A percentile compares a stretch with the other conserved stretches of the same genome.
Conservation (phyloP, 2,888 invertebrate genomes). For the Dione vanillae region DNA sequence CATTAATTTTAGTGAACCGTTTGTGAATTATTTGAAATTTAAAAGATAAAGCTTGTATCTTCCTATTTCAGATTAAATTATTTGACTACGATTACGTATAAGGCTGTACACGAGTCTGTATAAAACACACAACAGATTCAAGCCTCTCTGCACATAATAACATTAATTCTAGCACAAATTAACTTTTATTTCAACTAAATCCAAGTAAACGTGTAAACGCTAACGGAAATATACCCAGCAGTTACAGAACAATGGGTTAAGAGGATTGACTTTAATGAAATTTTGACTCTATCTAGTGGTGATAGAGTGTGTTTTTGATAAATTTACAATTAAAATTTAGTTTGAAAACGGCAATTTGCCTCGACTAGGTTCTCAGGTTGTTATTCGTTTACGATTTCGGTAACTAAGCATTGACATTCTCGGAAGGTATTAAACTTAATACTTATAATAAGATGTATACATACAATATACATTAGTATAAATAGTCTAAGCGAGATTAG, state of each 20-base stretch:
- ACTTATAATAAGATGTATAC: not conserved
- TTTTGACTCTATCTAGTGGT: not conserved
- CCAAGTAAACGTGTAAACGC: constrained; percentile 28
- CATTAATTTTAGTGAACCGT: no score
- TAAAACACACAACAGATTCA: not conserved
- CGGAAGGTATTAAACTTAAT: constrained; percentile 37
- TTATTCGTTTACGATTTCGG: constrained; percentile 47
- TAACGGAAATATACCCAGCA: constrained; percentile 36
- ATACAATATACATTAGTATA: no score
- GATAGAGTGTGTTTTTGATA: not conserved
- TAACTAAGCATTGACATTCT: constrained; percentile 40
- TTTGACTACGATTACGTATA: no score
- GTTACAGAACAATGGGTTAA: constrained; percentile 36
- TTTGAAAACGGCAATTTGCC: constrained; percentile 46
- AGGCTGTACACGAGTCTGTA: not conserved
- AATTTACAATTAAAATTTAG: constrained; percentile 23
- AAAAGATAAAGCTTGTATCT: no score
- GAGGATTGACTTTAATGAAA: not conserved
- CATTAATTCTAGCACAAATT: constrained; percentile 8
- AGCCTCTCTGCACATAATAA: not conserved
- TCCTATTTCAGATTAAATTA: no score
- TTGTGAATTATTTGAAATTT: no score
- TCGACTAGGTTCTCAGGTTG: constrained; percentile 42
- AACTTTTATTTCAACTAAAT: constrained; percentile 29
- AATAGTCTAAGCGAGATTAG: no score